Evolutionary conservation across 2,888 invertebrate genomes (phyloP), one percentile per base, ranked within the genome.

Genomic region (Lithophane semibrunnea): DNA sequence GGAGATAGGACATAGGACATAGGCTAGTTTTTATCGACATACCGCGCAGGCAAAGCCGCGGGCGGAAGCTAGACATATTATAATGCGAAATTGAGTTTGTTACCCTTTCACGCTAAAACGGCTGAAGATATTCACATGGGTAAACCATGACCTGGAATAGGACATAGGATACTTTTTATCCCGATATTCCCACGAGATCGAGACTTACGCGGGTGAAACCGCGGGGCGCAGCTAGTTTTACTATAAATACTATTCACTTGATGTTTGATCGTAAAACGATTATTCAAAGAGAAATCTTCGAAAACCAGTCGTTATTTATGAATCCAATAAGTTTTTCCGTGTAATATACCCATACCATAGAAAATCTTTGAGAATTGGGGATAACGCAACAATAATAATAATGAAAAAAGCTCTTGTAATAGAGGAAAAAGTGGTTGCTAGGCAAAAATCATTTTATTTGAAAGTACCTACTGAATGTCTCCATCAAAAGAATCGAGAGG

Each of bases 361-460:
- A 56, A 29, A 56, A 49, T 37, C 4, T 58, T 37, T 56, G 24
- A 49, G 56, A 52, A 54, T 75, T 73, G 16, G 71, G 37, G 60
- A 73, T 63, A 75, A 60, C 18, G 42, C 42, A 60, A 70, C 54
- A 8, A 49, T 42, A 49, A n/a, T 66, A 29, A 56, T 49, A 37
- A 67, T 69, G 49, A 58, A 58, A 67, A 71, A 73, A 60, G 18
- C 52, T 56, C 37, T 64, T n/a, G 18, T 24, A 5, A 52, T 44
- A 52, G 1, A 44, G n/a, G 52, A 64, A 71, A 75, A 73, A 47
- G 7, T 69, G 49, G 75, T 79, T 75, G 67, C 69, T 73, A 64
- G 63, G 71, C 73, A 65, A 76, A 64, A 64, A 58, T 68, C n/a
- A 83, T 75, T 75, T 67, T 68, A 56, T 67, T 66, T n/a, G n/a